Evolutionary conservation across 2,113 vertebrate genomes (phyloP), one percentile per base, ranked within the genome.

Genomic region (Terrapene triunguis): DNA sequence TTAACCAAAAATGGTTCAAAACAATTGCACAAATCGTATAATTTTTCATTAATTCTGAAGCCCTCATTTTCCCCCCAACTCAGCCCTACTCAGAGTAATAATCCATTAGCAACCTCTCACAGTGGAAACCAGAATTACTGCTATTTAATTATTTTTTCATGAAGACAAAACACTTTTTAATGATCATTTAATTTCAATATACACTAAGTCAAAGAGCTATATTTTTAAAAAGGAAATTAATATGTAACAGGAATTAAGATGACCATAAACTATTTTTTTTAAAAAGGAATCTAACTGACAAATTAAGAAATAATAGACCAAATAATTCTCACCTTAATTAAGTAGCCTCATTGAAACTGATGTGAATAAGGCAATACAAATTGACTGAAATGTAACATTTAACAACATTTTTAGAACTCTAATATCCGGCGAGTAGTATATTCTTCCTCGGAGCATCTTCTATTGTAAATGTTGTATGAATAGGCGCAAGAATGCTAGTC

Each of bases 261-360:
- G 47, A 51, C 55, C 93, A 97, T 96, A 95, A 98, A 95, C 55
- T 97, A 97, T 13, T 50, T 50, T 95, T 97, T 96, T 97, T 96
- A 95, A 97, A 89, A 92, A 94, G 72, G 94, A 97, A 89, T 88
- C 92, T 95, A 96, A 95, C 79, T 83, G 83, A 93, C 82, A 96
- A 96, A 97, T 94, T 88, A 96, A 94, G 87, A 97, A 55, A 94
- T 96, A 97, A 97, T 93, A 90, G 95, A 89, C 91, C 92, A 97
- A 97, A 95, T 85, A 96, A 85, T 95, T 85, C 93, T 92, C 80
- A 89, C 51, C 78, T 92, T 93, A 94, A 88, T 88, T 88, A 95
- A 91, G 84, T 95, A 84, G 72, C 94, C 97, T 95, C 59, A 87
- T 82, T 92, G 29, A 53, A 80, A 81, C 76, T 94, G 85, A 87